Base-by-base conservation (phyloP, 2,113 vertebrate genomes). In the Grus americana region DNA sequence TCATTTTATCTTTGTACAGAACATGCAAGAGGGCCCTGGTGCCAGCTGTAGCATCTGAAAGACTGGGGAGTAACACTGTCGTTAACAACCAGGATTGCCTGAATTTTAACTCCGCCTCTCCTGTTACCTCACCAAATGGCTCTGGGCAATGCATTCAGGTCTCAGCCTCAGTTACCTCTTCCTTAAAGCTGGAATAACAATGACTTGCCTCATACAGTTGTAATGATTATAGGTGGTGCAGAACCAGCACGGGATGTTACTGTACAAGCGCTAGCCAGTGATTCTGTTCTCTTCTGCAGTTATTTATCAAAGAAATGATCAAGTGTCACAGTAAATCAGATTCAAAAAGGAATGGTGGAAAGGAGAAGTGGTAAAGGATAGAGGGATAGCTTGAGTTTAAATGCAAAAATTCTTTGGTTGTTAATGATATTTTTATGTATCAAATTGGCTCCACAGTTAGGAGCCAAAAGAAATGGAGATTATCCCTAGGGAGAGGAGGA, bases 231-330 rank as follows among this genome's bases (percentile, higher is more conserved):
- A 36, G 49, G 32, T 15, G 22, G 17, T 16, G 46, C 49, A 61
- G 78, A 36, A 66, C 11, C 44, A 50, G 46, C 21, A 3, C 17
- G 11, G 34, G 26, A 3, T 10, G 42, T 27, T 23, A 5, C 23
- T 30, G 3, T 10, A 1, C 4, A 40, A n/a, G 21, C 5, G 5
- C 17, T 6, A 44, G 38, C 15, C 12, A 4, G n/a, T 11, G 24
- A 10, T 50, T 61, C 52, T 61, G 9, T 27, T 70, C n/a, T 54
- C 44, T 73, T 59, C 38, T 17, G 15, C 8, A 27, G 17, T 44
- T 32, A 32, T 40, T 65, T 26, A 13, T n/a, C 9, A n/a, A 86
- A 90, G 6, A 62, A 92, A 10, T 3, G 2, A 7, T 10, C 47
- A n/a, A 40, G 18, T 4, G 14, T 38, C 20, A 12, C 17, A 12